These are phyloP conservation scores for Phyllopteryx taeniolatus DNA, from an alignment of 2,113 vertebrate genomes.

Conservation along the genomic window DNA sequence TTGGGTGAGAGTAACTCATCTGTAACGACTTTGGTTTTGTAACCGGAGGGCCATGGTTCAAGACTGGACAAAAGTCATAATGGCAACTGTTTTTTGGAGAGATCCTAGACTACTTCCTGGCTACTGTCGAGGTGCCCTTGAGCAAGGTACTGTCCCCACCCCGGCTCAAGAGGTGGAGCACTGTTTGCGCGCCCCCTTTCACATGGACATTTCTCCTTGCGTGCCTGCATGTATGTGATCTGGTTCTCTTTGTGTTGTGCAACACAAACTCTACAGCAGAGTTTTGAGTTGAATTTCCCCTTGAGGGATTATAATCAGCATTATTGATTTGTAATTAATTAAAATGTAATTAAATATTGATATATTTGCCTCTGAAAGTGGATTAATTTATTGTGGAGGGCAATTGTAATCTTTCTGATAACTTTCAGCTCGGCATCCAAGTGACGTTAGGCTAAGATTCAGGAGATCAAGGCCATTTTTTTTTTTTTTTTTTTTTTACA, in stretches of 20 bases:
- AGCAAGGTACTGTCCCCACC: background rate
- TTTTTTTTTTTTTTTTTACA: slow-evolving; percentile 13
- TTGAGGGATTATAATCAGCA: no score
- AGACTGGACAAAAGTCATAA: background rate
- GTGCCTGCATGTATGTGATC: no score
- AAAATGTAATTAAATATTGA: no score
- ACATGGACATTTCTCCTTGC: no score
- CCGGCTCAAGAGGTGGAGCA: no score
- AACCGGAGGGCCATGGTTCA: background rate
- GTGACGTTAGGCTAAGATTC: slow-evolving; percentile 26
- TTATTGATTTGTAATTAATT: no score
- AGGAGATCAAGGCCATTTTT: slow-evolving; percentile 50
- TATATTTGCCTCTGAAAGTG: background rate
- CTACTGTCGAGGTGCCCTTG: background rate
- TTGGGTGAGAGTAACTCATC: background rate
- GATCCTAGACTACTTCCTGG: background rate
- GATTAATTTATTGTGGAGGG: background rate
- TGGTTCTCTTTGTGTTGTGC: no score
- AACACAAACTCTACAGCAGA: no score
- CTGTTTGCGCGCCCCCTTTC: no score
- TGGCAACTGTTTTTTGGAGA: background rate
- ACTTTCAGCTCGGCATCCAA: background rate
- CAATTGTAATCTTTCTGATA: background rate
- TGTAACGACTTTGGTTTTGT: background rate
- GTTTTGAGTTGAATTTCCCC: no score